A percentile compares a stretch with the other conserved stretches of the same genome.
Evolutionary conservation across 2,797 vertebrate genomes (phyloP).

Genomic region (Schizothorax lantsangensis): DNA sequence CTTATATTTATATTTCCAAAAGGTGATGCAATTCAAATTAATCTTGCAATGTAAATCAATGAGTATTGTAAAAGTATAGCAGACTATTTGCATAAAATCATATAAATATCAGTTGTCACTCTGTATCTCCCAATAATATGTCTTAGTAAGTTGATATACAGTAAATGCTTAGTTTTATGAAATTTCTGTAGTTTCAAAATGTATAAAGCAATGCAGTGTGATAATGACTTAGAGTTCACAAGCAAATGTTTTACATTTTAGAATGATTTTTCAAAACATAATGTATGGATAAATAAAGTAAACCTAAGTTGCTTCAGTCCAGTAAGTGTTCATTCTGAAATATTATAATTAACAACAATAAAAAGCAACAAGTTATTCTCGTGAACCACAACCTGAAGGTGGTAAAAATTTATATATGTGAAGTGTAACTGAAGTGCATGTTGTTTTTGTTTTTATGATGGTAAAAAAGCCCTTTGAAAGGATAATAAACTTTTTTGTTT

Average conservation of each 20-base stretch:
- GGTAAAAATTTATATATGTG: not conserved
- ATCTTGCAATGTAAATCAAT: too few species aligned
- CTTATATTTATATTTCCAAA: too few species aligned
- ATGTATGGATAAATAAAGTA: too few species aligned
- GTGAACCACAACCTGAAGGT: not conserved
- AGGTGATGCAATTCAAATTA: too few species aligned
- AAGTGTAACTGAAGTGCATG: too few species aligned
- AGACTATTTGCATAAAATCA: not conserved
- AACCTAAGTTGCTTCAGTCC: too few species aligned
- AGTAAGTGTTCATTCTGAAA: too few species aligned
- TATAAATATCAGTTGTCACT: not conserved
- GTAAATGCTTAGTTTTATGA: not conserved
- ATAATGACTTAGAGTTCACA: not conserved
- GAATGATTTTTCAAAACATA: not conserved
- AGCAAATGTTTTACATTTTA: not conserved
- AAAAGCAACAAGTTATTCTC: too few species aligned
- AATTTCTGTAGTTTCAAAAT: not conserved
- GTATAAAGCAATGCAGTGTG: not conserved
- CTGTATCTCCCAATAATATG: not conserved
- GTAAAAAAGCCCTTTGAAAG: too few species aligned
- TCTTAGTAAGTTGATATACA: not conserved
- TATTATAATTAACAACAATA: too few species aligned
- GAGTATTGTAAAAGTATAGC: not conserved
- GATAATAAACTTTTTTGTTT: not conserved
- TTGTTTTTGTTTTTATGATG: too few species aligned